Percentiles rank a stretch among this genome's conserved stretches.
Conservation (phyloP, 2,888 invertebrate species). For the Pristionchus arcanus region DNA sequence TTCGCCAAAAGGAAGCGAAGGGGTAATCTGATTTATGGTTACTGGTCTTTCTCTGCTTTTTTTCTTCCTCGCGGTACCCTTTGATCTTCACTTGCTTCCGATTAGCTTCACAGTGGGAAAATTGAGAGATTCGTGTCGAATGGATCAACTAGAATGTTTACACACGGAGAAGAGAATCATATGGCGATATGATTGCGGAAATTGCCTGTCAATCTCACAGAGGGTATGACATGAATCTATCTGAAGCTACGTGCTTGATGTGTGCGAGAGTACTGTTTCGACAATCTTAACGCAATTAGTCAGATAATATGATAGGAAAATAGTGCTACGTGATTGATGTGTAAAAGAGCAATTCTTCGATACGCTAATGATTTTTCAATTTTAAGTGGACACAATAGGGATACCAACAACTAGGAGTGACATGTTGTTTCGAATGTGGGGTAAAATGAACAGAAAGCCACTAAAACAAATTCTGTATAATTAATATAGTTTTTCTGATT, state of each 20-base stretch:
- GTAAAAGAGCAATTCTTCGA: too few species aligned
- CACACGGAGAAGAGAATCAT: neutral
- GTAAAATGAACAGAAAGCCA: too few species aligned
- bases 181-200: neutral
- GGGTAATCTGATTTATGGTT: constrained; percentile 38
- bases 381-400: too few species aligned
- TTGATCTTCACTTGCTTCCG: constrained; percentile 31
- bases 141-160: neutral
- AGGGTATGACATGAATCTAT: neutral
- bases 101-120: neutral
- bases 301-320: too few species aligned
- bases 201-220: neutral
- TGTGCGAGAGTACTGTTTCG: neutral
- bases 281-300: too few species aligned
- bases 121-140: neutral
- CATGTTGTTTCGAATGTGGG: too few species aligned
- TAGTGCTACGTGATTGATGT: too few species aligned
- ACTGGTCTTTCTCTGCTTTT: neutral
- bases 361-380: too few species aligned
- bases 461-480: too few species aligned
- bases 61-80: neutral
- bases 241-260: neutral
- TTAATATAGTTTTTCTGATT: too few species aligned
- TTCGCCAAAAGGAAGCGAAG: neutral
- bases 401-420: too few species aligned